These are phyloP conservation scores for Lithophane socia DNA, from an alignment of 2,888 invertebrate species.

Conservation along the genomic window DNA sequence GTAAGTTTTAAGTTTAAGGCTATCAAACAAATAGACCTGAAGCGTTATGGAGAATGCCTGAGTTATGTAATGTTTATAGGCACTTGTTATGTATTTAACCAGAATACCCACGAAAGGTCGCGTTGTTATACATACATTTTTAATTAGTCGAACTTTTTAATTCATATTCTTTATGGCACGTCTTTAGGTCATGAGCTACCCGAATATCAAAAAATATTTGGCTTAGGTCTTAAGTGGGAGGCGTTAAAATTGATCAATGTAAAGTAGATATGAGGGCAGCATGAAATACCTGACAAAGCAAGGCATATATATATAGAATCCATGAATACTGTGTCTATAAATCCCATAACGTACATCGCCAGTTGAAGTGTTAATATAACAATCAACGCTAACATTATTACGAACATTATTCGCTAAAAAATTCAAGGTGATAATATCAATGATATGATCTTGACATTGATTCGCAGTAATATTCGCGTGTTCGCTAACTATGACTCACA, in stretches of 20 bases:
- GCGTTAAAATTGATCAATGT: too few species aligned
- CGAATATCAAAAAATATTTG: too few species aligned
- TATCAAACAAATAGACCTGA: conserved; percentile 7
- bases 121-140: too few species aligned
- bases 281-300: not conserved
- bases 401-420: conserved; percentile 38
- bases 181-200: too few species aligned
- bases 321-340: not conserved
- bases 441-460: conserved; percentile 81
- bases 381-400: conserved; percentile 25
- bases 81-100: not conserved
- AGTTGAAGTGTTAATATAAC: conserved; percentile 19
- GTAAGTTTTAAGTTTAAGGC: not conserved
- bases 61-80: not conserved
- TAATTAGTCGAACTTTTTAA: too few species aligned
- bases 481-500: conserved; percentile 73
- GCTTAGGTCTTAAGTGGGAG: too few species aligned
- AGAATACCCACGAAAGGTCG: too few species aligned
- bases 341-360: not conserved
- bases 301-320: too few species aligned
- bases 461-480: conserved; percentile 67
- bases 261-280: not conserved
- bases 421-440: conserved; percentile 69
- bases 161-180: too few species aligned
- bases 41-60: not conserved